phyloP scores from a whole-genome alignment of 2,797 vertebrate genomes.

The Eurystomus glaucurus region DNA sequence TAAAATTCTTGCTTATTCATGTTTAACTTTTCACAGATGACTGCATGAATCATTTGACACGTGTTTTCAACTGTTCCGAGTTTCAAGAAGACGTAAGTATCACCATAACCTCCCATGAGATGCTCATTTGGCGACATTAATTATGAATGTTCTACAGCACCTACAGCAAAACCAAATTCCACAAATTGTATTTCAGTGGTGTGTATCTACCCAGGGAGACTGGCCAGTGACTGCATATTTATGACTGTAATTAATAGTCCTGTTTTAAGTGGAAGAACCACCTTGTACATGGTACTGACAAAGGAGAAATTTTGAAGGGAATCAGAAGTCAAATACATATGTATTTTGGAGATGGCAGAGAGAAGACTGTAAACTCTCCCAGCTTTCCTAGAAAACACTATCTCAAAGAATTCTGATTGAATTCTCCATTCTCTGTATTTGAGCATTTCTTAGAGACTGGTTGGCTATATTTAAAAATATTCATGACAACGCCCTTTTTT shows the following conservation, averaged over 20 bases:
- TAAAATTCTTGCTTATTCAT: conserved; percentile 4
- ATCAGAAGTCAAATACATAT: background rate
- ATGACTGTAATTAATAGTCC: background rate
- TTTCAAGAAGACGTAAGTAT: background rate
- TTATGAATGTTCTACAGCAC: background rate
- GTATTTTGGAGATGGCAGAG: background rate
- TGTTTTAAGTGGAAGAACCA: background rate
- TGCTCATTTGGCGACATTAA: background rate
- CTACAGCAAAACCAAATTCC: background rate
- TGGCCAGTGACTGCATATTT: background rate
- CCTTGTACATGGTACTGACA: background rate
- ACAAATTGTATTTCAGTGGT: background rate
- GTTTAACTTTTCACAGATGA: conserved; percentile 27
- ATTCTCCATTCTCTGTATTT: background rate
- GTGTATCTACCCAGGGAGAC: background rate
- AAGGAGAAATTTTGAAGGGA: background rate
- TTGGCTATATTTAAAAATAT: background rate
- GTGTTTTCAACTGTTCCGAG: background rate
- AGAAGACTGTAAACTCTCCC: background rate
- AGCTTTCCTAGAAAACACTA: conserved; percentile 9
- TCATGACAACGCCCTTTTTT: background rate
- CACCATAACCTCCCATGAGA: background rate
- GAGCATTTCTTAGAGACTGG: background rate
- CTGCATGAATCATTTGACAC: background rate
- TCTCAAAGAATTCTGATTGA: background rate